phyloP scores from a whole-genome alignment of 30 jellyfish, hydroid and myxozoan species.

The Pelagia noctiluca region DNA sequence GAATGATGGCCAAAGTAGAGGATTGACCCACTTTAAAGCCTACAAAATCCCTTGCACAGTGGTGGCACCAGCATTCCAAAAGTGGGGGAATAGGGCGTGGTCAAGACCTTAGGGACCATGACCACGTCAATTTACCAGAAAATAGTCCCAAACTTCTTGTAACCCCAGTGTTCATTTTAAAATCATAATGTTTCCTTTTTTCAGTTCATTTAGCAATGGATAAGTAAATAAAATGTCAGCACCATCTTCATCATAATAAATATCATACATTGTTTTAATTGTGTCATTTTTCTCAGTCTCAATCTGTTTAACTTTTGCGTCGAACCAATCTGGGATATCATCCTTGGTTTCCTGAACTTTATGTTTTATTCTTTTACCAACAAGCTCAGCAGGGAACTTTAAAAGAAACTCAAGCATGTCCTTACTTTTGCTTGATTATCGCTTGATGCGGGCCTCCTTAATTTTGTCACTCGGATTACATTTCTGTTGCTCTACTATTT shows the following conservation, averaged over 20 bases:
- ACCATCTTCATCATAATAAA: slow-evolving; percentile 15
- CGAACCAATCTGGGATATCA: slow-evolving; percentile 23
- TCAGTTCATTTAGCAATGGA: slow-evolving; percentile 14
- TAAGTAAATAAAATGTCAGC: slow-evolving; percentile 5
- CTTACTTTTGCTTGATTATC: slow-evolving; percentile 2
- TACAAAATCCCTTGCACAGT: background rate
- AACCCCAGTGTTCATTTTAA: background rate
- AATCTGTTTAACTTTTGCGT: slow-evolving; percentile 8
- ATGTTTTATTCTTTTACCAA: background rate
- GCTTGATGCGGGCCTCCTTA: slow-evolving; percentile 19
- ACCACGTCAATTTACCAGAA: background rate
- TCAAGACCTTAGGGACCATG: no score
- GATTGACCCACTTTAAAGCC: background rate
- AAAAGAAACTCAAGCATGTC: slow-evolving; percentile 10
- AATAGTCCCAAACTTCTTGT: background rate
- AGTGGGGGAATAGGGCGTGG: no score
- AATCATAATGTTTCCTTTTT: background rate
- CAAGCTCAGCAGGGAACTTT: slow-evolving; percentile 22
- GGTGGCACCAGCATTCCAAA: no score
- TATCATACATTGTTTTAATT: slow-evolving; percentile 11
- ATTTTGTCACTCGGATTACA: no score
- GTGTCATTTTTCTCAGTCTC: slow-evolving; percentile 29
- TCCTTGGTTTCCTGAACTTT: slow-evolving; percentile 20
- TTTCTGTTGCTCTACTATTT: no score
- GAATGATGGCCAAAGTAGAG: no score